Evolutionary conservation across 2,888 invertebrate species (phyloP).

Genomic region (Perizoma flavofasciatum): DNA sequence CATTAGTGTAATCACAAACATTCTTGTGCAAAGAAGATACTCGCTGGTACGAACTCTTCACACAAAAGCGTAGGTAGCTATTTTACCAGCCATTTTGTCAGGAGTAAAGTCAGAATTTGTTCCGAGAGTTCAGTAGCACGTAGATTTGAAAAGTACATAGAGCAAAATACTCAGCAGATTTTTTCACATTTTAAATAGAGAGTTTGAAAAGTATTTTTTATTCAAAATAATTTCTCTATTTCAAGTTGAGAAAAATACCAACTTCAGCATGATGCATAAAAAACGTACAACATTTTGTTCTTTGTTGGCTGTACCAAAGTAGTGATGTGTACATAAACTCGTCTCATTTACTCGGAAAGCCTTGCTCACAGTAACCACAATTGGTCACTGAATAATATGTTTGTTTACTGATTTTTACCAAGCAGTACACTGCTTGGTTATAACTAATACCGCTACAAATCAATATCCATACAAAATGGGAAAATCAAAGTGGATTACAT

Average conservation of each 20-base stretch:
- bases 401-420: slow-evolving; percentile 12
- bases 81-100: slow-evolving; percentile 14
- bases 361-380: slow-evolving; percentile 17
- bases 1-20: slow-evolving; percentile 33
- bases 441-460: too few relatives aligned
- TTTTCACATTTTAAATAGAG: too few relatives aligned
- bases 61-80: slow-evolving; percentile 23
- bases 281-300: too few relatives aligned
- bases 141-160: background rate
- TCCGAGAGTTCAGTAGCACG: background rate
- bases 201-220: too few relatives aligned
- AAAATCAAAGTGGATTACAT: too few relatives aligned
- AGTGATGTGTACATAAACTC: slow-evolving; percentile 10
- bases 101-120: background rate
- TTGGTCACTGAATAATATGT: slow-evolving; percentile 17
- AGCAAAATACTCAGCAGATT: too few relatives aligned
- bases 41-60: slow-evolving; percentile 11
- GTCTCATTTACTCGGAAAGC: slow-evolving; percentile 1
- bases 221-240: too few relatives aligned
- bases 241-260: too few relatives aligned
- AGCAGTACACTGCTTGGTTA: background rate
- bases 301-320: too few relatives aligned
- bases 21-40: slow-evolving; percentile 18
- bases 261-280: too few relatives aligned
- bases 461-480: too few relatives aligned